Percentiles rank a stretch among this genome's conserved stretches.
phyloP scores from a whole-genome alignment of 2,113 vertebrate species.

The Anser cygnoides region DNA sequence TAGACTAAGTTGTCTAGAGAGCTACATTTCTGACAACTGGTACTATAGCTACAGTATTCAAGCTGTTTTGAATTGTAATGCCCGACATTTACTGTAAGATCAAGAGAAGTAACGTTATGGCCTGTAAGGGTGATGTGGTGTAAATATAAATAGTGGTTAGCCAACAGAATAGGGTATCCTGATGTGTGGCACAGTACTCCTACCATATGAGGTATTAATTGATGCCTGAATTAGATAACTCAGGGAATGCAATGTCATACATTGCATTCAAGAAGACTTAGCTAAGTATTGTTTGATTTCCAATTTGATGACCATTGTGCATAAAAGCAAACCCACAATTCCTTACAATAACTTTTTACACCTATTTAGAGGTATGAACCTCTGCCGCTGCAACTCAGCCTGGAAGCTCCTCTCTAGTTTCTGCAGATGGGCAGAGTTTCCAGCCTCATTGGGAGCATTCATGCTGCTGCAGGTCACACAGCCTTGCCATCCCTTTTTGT shows the following conservation, averaged over 20 bases:
- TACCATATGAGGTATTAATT: not conserved
- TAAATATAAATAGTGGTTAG: not conserved
- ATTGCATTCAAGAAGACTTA: not conserved
- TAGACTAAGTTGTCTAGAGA: not conserved
- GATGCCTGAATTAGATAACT: not conserved
- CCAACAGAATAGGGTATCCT: not conserved
- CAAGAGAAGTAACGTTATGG: not conserved
- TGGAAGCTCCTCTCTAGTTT: not conserved
- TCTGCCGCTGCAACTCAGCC: not conserved
- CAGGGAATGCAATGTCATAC: not conserved
- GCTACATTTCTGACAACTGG: not conserved
- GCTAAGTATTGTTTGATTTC: not conserved
- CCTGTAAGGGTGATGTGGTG: no score
- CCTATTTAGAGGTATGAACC: no score
- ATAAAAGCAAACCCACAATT: not conserved
- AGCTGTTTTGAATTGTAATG: not conserved
- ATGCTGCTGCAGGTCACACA: not conserved
- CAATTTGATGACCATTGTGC: not conserved
- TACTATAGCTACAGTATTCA: not conserved
- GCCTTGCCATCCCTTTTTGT: not conserved
- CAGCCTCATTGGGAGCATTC: not conserved
- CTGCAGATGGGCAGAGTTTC: not conserved
- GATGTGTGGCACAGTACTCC: not conserved
- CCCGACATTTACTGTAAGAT: not conserved
- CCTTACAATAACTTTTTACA: not conserved